phyloP scores from a whole-genome alignment of 2,113 vertebrate genomes.

The Syngnathus floridae region DNA sequence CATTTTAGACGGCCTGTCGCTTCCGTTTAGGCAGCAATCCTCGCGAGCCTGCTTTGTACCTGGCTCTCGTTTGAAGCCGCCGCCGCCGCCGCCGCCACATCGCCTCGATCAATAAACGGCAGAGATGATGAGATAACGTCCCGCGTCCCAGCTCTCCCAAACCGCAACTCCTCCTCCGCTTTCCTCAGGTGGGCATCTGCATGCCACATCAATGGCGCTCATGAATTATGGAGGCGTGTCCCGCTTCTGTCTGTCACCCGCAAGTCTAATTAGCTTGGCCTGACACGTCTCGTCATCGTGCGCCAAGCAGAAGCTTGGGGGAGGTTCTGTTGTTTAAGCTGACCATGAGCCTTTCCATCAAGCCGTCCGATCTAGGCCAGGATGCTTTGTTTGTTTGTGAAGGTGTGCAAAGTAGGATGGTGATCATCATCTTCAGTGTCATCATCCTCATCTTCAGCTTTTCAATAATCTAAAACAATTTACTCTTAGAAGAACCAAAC shows the following conservation, averaged over 20 bases:
- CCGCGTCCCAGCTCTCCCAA: background rate
- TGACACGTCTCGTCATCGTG: background rate
- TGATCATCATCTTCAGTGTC: too few relatives aligned
- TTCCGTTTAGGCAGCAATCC: background rate
- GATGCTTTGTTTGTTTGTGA: background rate
- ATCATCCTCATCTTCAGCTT: too few relatives aligned
- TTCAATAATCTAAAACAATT: too few relatives aligned
- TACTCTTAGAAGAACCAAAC: too few relatives aligned
- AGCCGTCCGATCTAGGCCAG: background rate
- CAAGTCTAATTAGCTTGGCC: slow-evolving; percentile 3
- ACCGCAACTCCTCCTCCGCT: background rate
- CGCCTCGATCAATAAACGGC: background rate
- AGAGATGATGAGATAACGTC: background rate
- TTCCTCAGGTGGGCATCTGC: slow-evolving; percentile 8
- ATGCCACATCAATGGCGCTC: slow-evolving; percentile 4
- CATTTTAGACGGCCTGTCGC: background rate
- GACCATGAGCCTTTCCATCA: background rate
- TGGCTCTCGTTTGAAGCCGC: background rate
- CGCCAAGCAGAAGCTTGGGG: background rate
- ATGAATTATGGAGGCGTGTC: slow-evolving; percentile 9
- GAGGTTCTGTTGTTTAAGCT: background rate
- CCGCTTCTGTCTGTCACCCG: slow-evolving; percentile 8
- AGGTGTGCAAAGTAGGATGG: background rate
- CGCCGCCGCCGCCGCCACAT: background rate
- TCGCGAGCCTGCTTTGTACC: background rate